phyloP scores from a whole-genome alignment of 1,140 invertebrate genomes.

The Panagrolaimus sp. region DNA sequence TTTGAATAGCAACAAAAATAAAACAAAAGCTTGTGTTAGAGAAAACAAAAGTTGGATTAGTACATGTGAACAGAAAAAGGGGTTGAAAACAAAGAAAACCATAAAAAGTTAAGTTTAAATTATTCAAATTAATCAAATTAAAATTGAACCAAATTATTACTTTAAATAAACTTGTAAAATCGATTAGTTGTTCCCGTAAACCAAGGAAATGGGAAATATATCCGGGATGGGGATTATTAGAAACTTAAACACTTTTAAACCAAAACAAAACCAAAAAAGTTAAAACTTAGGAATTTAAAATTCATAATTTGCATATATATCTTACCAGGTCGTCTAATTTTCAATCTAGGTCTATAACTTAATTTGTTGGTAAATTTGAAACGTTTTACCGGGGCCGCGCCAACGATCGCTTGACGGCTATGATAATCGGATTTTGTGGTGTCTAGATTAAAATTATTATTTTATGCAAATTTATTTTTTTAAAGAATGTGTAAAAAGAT shows the following conservation, averaged over 20 bases:
- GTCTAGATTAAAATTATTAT: background rate
- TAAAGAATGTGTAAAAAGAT: slow-evolving; percentile 18
- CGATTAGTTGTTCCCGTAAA: no score
- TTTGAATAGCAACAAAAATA: background rate
- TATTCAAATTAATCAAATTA: no score
- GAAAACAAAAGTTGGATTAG: background rate
- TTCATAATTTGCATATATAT: background rate
- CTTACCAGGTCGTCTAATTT: slow-evolving; percentile 39
- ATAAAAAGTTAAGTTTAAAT: no score
- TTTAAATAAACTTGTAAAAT: no score
- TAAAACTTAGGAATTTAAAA: background rate
- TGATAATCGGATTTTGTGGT: slow-evolving; percentile 26
- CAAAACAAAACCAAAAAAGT: no score
- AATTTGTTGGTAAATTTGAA: slow-evolving; percentile 45
- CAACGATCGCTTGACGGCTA: slow-evolving; percentile 27
- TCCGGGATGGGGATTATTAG: no score
- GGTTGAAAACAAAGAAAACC: slow-evolving; percentile 3
- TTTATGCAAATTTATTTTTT: background rate
- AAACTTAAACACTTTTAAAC: no score
- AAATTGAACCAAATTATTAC: no score
- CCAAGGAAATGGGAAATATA: no score
- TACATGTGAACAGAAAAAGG: background rate
- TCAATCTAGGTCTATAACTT: slow-evolving; percentile 35
- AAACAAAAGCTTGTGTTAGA: background rate
- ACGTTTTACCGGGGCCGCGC: slow-evolving; percentile 29